Base-by-base conservation (phyloP, 2,113 vertebrate genomes). In the Meles meles region DNA sequence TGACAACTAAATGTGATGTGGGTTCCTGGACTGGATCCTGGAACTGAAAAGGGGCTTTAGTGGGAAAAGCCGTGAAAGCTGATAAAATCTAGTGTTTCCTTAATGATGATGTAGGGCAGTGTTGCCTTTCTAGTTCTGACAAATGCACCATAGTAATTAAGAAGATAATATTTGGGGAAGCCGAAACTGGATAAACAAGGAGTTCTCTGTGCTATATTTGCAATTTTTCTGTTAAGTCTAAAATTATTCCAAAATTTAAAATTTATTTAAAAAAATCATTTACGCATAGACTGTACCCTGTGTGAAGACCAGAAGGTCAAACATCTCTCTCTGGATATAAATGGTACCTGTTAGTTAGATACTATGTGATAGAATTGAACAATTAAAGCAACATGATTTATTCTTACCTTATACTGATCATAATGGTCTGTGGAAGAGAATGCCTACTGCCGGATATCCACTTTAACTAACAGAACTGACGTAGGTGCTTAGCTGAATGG, bases 241-340 rank as follows among this genome's bases (percentile, higher is more conserved):
- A 88, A 72, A 88, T 88, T 85, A 89, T 88, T 88, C 42, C 27
- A 59, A 87, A 97, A 93, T 90, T 42, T 69, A 61, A 77, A 39
- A 15, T 93, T 93, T 59, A 86, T 72, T 88, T 42, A 0, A 18
- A 80, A 90, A 89, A 84, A 47, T 57, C 31, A 72, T 14, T 83
- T 11, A 29, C 34, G 31, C 34, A 15, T 27, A 52, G 72, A 79
- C 25, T 42, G 76, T 0, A 49, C 20, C 37, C 77, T 63, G 13
- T 96, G 21, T 57, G 72, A 87, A 80, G 82, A 23, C 61, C 77
- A 31, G 59, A 83, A 88, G 10, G 37, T 69, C 55, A 86, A 86
- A 87, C 25, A 82, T 59, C 42, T 69, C 37, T 94, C 14, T 77
- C n/a, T 55, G 37, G n/a, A 47, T 42, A 65, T 39, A 77, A 85